phyloP scores from a whole-genome alignment of 2,113 vertebrate genomes.

The Malurus elegans region DNA sequence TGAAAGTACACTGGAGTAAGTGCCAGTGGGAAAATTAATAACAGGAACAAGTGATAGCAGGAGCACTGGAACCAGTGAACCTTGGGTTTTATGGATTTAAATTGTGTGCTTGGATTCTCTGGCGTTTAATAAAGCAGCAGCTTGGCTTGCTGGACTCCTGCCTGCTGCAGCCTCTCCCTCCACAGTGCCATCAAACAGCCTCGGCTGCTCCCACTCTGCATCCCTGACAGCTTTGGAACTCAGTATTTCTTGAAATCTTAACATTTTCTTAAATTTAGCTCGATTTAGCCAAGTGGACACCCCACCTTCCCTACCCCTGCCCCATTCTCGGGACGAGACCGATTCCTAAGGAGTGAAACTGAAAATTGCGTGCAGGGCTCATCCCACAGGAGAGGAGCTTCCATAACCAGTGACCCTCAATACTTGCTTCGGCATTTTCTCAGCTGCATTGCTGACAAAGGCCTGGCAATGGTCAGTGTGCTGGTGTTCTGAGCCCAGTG shows the following conservation, averaged over 20 bases:
- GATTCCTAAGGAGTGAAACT: background rate
- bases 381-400: background rate
- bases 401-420: background rate
- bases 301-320: background rate
- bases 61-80: background rate
- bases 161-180: background rate
- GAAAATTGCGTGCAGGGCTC: background rate
- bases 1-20: background rate
- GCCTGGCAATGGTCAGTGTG: background rate
- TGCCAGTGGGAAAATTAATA: slow-evolving; percentile 49
- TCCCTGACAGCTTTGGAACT: background rate
- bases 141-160: background rate
- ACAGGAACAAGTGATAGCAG: slow-evolving; percentile 4
- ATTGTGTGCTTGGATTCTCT: background rate
- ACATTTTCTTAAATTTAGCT: background rate
- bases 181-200: background rate
- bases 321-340: background rate
- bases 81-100: background rate
- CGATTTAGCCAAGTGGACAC: background rate
- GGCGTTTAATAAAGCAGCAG: slow-evolving; percentile 16
- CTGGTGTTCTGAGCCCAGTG: background rate
- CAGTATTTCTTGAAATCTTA: background rate
- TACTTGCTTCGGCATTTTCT: background rate
- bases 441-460: background rate
- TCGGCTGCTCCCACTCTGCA: background rate